phyloP scores from a whole-genome alignment of 2,888 invertebrate genomes.

The Phorcus lineatus region DNA sequence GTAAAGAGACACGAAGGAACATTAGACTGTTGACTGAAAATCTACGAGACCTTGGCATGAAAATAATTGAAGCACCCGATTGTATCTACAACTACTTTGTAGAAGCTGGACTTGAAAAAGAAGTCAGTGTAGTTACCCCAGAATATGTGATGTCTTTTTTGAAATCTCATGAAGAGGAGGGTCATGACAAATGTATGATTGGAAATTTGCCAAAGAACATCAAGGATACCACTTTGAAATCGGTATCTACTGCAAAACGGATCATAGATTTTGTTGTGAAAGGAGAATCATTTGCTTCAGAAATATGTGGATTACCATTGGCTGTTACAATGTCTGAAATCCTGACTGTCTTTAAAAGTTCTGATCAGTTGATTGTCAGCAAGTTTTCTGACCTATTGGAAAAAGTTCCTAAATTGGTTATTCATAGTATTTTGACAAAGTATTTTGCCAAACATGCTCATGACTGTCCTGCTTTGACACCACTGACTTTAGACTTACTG shows the following conservation, averaged over 20 bases:
- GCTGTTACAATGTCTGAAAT: background rate
- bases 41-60: constrained; percentile 33
- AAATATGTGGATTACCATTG: constrained; percentile 20
- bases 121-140: constrained; percentile 28
- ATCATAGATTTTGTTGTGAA: background rate
- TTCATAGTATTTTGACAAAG: background rate
- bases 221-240: background rate
- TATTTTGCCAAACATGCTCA: background rate
- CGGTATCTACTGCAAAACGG: background rate
- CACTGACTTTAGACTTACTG: background rate
- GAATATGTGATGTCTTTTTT: constrained; percentile 30
- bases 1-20: background rate
- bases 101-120: background rate
- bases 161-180: constrained; percentile 22
- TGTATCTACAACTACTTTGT: constrained; percentile 26
- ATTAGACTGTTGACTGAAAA: background rate
- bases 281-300: background rate
- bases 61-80: constrained; percentile 29
- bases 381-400: background rate
- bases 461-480: background rate
- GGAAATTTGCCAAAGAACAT: background rate
- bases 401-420: background rate
- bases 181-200: constrained; percentile 14
- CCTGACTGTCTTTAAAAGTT: background rate
- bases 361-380: constrained; percentile 10